These are phyloP conservation scores for Theretra japonica DNA, from an alignment of 2,888 invertebrate genomes.

Conservation along the genomic window DNA sequence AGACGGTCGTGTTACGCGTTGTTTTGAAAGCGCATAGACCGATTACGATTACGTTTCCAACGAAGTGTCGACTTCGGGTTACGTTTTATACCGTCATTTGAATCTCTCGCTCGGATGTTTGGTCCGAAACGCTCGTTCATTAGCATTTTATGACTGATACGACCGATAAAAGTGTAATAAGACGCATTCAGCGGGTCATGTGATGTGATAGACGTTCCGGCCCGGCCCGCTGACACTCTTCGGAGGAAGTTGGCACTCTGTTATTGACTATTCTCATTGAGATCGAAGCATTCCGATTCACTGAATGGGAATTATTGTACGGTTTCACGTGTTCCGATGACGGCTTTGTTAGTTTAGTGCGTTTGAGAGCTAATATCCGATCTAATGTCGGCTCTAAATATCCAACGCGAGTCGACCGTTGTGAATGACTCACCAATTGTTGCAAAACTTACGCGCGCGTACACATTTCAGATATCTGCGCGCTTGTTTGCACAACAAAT, in stretches of 20 bases:
- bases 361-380: conserved; percentile 52
- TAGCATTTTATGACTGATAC: conserved; percentile 85
- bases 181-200: conserved; percentile 81
- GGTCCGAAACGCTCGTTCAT: conserved; percentile 82
- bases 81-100: conserved; percentile 83
- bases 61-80: conserved; percentile 83
- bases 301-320: conserved; percentile 66
- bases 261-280: conserved; percentile 72
- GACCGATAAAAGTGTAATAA: conserved; percentile 84
- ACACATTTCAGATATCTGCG: conserved; percentile 17
- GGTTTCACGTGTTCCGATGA: conserved; percentile 61
- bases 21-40: conserved; percentile 82
- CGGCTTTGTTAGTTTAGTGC: conserved; percentile 64
- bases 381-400: conserved; percentile 38
- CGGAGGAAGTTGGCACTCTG: conserved; percentile 69
- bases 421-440: conserved; percentile 43
- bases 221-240: conserved; percentile 67
- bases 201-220: conserved; percentile 73
- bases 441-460: conserved; percentile 34
- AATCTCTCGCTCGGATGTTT: conserved; percentile 84
- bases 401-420: conserved; percentile 35
- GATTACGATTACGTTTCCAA: conserved; percentile 80
- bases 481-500: conserved; percentile 36
- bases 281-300: conserved; percentile 70
- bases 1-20: conserved; percentile 77